Evolutionary conservation across 2,113 vertebrate species (phyloP).

Genomic region (Spea multiplicata): DNA sequence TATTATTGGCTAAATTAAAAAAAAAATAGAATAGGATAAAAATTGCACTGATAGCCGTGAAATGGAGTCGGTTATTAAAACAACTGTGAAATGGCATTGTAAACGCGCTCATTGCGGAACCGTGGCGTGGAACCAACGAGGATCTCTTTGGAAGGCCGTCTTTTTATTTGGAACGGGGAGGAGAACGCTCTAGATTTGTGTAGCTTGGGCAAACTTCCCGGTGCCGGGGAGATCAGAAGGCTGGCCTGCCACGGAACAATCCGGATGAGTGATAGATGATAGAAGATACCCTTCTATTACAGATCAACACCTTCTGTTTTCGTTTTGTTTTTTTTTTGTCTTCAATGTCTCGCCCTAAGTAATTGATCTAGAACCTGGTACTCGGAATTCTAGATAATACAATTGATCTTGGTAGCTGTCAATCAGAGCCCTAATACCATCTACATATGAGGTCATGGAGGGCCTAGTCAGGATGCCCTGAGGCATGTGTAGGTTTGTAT

Average conservation of each 20-base stretch:
- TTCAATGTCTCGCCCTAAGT: no score
- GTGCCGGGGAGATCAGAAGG: not conserved
- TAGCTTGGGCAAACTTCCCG: not conserved
- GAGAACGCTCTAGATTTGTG: not conserved
- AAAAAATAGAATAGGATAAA: not conserved
- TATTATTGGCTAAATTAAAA: constrained; percentile 5
- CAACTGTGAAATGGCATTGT: not conserved
- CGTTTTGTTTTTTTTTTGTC: no score
- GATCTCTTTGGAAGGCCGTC: not conserved
- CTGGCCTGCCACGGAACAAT: not conserved
- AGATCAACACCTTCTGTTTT: not conserved
- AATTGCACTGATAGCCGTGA: not conserved
- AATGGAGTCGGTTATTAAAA: not conserved
- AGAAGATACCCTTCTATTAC: not conserved
- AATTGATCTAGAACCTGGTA: no score
- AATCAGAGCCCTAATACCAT: no score
- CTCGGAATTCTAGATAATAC: no score
- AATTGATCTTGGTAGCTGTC: no score
- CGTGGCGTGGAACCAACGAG: not conserved
- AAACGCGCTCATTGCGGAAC: not conserved
- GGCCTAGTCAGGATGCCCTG: no score
- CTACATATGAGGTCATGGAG: no score
- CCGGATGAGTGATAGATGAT: no score
- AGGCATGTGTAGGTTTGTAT: no score
- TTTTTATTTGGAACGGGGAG: not conserved